phyloP scores from a whole-genome alignment of 2,113 vertebrate genomes.

The Coregonus clupeaformis region DNA sequence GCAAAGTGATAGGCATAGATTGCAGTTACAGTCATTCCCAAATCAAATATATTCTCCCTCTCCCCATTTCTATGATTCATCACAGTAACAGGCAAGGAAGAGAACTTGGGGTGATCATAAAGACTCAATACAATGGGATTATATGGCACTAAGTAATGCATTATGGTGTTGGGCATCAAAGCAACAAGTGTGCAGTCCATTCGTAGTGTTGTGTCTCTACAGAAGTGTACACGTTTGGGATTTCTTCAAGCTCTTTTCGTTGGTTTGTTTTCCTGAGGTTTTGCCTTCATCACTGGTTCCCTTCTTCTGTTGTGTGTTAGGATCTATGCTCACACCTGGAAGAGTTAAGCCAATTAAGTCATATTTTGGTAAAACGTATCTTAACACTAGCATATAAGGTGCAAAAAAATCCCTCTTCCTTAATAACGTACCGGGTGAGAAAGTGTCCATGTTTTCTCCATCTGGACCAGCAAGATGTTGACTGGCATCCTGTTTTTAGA shows the following conservation, averaged over 20 bases:
- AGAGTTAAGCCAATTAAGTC: neutral
- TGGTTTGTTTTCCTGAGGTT: neutral
- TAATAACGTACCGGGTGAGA: neutral
- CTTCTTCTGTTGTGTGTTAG: neutral
- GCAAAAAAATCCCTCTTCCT: neutral
- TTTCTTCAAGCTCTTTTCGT: conserved; percentile 39
- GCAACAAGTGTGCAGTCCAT: neutral
- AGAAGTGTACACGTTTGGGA: conserved; percentile 66
- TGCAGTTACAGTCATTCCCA: too few species aligned
- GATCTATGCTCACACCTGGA: conserved; percentile 36
- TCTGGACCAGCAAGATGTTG: conserved; percentile 7
- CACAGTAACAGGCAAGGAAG: too few species aligned
- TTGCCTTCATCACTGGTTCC: neutral
- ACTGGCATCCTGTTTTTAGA: conserved; percentile 15
- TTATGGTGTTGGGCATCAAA: neutral
- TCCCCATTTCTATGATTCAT: too few species aligned
- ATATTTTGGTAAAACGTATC: neutral
- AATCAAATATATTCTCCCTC: too few species aligned
- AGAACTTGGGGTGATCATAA: too few species aligned
- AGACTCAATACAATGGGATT: too few species aligned
- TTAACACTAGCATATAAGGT: neutral
- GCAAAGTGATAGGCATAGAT: too few species aligned
- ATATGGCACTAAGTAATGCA: conserved; percentile 5
- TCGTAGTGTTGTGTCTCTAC: conserved; percentile 27
- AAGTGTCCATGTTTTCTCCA: conserved; percentile 28